A percentile compares a stretch with the other conserved stretches of the same genome.
Evolutionary conservation across 2,113 vertebrate species (phyloP).

Genomic region (Lanius ludovicianus): DNA sequence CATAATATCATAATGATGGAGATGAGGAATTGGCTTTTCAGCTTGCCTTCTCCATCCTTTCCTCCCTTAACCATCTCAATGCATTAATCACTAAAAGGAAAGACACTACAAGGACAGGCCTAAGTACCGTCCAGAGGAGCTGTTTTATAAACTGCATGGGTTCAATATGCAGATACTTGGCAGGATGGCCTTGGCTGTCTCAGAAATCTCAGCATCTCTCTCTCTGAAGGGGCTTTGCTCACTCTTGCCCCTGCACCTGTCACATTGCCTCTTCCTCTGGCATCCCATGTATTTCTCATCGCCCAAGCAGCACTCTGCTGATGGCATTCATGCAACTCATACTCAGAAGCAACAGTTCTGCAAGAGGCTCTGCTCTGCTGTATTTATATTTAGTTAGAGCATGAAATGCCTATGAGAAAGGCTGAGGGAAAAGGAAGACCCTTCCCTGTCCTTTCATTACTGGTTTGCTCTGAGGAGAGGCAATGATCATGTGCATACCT

Average conservation of each 20-base stretch:
- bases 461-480: not conserved
- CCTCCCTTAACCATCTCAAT: not conserved
- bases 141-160: not conserved
- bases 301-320: not conserved
- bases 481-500: not conserved
- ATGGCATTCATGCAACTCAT: not conserved
- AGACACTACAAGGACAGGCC: not conserved
- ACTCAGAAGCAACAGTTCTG: not conserved
- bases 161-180: not conserved
- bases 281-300: not conserved
- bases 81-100: not conserved
- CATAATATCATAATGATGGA: not conserved
- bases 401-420: not conserved
- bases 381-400: not conserved
- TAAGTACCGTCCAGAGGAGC: not conserved
- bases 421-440: rapidly evolving
- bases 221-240: not conserved
- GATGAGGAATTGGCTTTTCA: not conserved
- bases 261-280: not conserved
- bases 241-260: not conserved
- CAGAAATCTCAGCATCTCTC: not conserved
- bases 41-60: not conserved
- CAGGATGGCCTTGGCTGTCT: not conserved
- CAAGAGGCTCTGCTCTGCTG: not conserved
- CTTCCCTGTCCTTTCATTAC: not conserved